Conservation (phyloP, 2,113 vertebrate genomes). For the Pycnonotus jocosus region DNA sequence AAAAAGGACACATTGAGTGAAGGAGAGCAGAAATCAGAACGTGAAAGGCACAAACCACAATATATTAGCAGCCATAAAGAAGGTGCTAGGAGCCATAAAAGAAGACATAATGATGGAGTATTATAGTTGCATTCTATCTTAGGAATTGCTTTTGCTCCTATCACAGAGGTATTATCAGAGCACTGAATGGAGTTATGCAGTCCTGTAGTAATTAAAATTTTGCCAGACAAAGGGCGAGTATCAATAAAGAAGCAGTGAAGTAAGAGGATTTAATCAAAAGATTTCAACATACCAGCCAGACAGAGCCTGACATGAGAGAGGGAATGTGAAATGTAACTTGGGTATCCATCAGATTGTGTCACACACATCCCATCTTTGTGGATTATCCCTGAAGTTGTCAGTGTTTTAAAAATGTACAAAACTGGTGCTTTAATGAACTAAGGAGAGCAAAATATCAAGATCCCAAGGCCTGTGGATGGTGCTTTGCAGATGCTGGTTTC, state of each 20-base stretch:
- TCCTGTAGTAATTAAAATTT: constrained; percentile 53
- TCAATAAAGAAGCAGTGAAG: background rate
- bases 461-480: background rate
- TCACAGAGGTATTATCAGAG: background rate
- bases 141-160: constrained; percentile 35
- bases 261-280: constrained; percentile 28
- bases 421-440: background rate
- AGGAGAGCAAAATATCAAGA: background rate
- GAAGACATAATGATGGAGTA: constrained; percentile 19
- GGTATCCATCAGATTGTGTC: background rate
- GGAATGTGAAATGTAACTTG: background rate
- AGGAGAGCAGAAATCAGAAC: constrained; percentile 20
- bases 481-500: background rate
- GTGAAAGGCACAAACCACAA: constrained; percentile 7
- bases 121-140: constrained; percentile 20
- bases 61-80: constrained; percentile 38
- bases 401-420: background rate
- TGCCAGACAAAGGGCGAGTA: constrained; percentile 14
- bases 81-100: constrained; percentile 36
- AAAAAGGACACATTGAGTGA: background rate
- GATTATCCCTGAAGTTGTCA: background rate
- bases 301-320: background rate
- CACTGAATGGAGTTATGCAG: constrained; percentile 20
- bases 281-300: background rate
- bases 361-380: background rate